These are phyloP conservation scores for Stenurella melanura DNA, from an alignment of 2,888 invertebrate species.

Conservation along the genomic window DNA sequence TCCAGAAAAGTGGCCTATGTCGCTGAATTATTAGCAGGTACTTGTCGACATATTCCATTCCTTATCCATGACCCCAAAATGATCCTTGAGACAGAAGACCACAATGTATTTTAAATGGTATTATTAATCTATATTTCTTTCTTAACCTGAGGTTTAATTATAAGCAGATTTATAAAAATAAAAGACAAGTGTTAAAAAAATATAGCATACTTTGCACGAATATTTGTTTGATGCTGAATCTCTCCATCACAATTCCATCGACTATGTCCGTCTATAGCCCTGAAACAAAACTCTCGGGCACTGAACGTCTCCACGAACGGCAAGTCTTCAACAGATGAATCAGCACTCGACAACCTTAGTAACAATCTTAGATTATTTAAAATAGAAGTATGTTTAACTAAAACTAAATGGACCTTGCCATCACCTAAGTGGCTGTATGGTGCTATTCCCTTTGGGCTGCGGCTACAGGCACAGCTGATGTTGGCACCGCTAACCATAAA, in stretches of 20 bases:
- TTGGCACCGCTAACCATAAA: slow-evolving; percentile 87
- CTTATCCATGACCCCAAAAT: too few species aligned
- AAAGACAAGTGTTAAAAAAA: background rate
- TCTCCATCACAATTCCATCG: slow-evolving; percentile 92
- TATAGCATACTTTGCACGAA: slow-evolving; percentile 77
- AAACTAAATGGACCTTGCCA: slow-evolving; percentile 85
- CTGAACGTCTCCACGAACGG: slow-evolving; percentile 85
- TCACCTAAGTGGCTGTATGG: slow-evolving; percentile 87
- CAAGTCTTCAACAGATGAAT: slow-evolving; percentile 81
- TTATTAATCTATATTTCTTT: too few species aligned
- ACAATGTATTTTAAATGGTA: too few species aligned
- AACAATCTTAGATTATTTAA: slow-evolving; percentile 83
- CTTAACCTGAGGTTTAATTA: too few species aligned
- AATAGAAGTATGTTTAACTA: slow-evolving; percentile 83
- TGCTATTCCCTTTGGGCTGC: slow-evolving; percentile 85
- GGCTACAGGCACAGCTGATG: slow-evolving; percentile 84
- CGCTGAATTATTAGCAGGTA: too few species aligned
- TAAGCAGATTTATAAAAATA: too few species aligned
- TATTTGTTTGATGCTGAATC: slow-evolving; percentile 79
- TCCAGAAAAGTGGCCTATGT: too few species aligned
- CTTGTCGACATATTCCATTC: too few species aligned
- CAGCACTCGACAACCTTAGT: slow-evolving; percentile 78
- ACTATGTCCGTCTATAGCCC: slow-evolving; percentile 75
- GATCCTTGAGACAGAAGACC: too few species aligned
- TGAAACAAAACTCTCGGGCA: slow-evolving; percentile 83